These are phyloP conservation scores for Ericerus pela DNA, from an alignment of 1,140 invertebrate species.

Conservation along the genomic window DNA sequence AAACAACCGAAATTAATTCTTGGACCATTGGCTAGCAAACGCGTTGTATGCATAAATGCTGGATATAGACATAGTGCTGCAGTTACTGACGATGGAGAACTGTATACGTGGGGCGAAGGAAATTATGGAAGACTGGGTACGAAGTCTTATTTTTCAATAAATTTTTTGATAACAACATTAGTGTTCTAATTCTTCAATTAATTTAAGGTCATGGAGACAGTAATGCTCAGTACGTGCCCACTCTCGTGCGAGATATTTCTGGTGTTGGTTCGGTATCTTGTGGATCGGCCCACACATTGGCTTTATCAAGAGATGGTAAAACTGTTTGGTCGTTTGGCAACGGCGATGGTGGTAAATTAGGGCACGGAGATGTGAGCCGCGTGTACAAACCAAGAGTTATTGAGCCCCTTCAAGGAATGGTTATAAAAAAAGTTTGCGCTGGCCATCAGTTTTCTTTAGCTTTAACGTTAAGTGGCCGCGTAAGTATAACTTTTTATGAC, in stretches of 20 bases:
- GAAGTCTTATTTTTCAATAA: conserved; percentile 6
- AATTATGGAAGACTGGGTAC: conserved; percentile 43
- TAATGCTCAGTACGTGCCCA: conserved; percentile 38
- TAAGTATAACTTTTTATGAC: conserved; percentile 21
- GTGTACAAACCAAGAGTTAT: conserved; percentile 43
- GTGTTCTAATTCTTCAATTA: conserved; percentile 6
- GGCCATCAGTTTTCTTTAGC: conserved; percentile 44
- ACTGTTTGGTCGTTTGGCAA: conserved; percentile 50
- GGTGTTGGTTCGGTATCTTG: conserved; percentile 44
- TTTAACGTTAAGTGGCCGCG: conserved; percentile 39
- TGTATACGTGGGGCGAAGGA: conserved; percentile 48
- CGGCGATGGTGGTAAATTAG: conserved; percentile 44
- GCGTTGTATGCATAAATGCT: conserved; percentile 39
- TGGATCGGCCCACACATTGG: conserved; percentile 47
- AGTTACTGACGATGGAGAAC: conserved; percentile 38
- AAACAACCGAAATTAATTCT: conserved; percentile 38
- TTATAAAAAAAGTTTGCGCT: conserved; percentile 43
- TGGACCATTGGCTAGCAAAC: conserved; percentile 35
- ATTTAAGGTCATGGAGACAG: conserved; percentile 39
- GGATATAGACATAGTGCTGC: conserved; percentile 47
- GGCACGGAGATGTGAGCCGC: conserved; percentile 41
- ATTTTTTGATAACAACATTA: not conserved
- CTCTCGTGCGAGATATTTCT: conserved; percentile 39
- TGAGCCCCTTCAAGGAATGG: conserved; percentile 43
- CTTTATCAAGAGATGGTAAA: conserved; percentile 42